Evolutionary conservation across 2,113 vertebrate genomes (phyloP), one percentile per base, ranked within the genome.

Genomic region (Rhinopithecus roxellana): DNA sequence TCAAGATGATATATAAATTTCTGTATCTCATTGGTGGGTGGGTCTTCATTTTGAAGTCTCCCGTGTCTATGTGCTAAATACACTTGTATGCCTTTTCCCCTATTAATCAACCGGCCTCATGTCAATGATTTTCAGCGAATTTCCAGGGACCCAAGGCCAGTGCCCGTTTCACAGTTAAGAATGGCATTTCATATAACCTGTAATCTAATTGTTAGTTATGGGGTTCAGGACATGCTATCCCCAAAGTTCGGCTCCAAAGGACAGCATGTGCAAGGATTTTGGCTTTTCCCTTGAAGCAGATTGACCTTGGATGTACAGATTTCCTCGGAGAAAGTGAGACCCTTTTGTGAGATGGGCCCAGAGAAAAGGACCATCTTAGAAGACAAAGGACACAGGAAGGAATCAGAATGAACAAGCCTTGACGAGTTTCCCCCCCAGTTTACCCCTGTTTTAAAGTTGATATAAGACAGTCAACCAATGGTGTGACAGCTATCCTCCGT

Each of bases 401-500:
- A 74, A 22, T 74, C 20, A 38, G n/a, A 40, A 74, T 74, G 38
- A 74, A 74, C 3, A 43, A 23, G 12, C 38, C 69, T 72, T 74
- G 38, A 38, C 40, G 25, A 40, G 10, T 74, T 23, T 27, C 38
- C 38, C 22, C 38, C 10, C 72, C 20, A 77, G 13, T 64, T 64
- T 64, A 12, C 5, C 27, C 27, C 61, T 30, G 40, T 0, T 14
- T 48, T 32, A 18, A 17, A 9, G 27, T 18, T 48, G 8, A 48
- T 18, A 12, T 22, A 12, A 22, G 8, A 75, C 2, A 20, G 17
- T 20, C 4, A 50, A 79, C 2, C 23, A 6, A 20, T 9, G 16
- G 45, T 45, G 77, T 79, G 20, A 74, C 98, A 98, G 98, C 98
- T 77, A 35, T 74, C 83, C 75, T 88, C 2, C 1, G 0, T 8